Evolutionary conservation across 23 tunicate species (phyloP).

Genomic region (Corella eumyota): DNA sequence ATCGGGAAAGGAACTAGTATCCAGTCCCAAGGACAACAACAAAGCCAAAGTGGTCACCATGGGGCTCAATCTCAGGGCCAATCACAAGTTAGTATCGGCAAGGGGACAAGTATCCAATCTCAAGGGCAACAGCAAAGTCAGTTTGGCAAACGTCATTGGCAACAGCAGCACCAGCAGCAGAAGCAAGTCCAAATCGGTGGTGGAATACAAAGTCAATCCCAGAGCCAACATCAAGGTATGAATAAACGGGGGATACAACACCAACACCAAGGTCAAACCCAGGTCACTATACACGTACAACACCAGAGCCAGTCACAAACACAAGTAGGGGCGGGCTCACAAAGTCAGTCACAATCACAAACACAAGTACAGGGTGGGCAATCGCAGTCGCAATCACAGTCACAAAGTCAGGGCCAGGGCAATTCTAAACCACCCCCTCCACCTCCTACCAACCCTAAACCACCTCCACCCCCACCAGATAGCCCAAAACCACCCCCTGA

Average conservation of each 20-base stretch:
- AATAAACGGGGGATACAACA: constrained; percentile 18
- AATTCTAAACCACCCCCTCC: constrained; percentile 21
- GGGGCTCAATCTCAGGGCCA: constrained; percentile 12
- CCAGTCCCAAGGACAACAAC: constrained; percentile 17
- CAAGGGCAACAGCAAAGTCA: constrained; percentile 7
- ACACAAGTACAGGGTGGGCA: constrained; percentile 17
- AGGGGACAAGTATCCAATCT: not conserved
- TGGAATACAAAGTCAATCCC: not conserved
- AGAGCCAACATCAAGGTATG: not conserved
- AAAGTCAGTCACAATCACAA: constrained; percentile 16
- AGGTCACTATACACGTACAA: constrained; percentile 12
- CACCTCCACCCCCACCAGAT: constrained; percentile 8
- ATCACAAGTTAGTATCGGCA: not conserved
- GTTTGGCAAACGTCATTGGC: not conserved
- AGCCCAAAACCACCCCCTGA: constrained; percentile 13
- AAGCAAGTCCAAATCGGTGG: not conserved
- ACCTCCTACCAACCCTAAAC: constrained; percentile 9
- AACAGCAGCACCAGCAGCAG: constrained; percentile 10
- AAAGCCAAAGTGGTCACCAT: not conserved
- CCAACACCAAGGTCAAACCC: constrained; percentile 22
- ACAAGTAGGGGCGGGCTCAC: constrained; percentile 11
- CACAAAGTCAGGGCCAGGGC: constrained; percentile 2
- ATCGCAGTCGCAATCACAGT: constrained; percentile 17
- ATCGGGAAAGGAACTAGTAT: not conserved
- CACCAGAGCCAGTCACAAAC: constrained; percentile 13